Evolutionary conservation across 2,113 vertebrate genomes (phyloP).

Genomic region (Agapornis roseicollis): DNA sequence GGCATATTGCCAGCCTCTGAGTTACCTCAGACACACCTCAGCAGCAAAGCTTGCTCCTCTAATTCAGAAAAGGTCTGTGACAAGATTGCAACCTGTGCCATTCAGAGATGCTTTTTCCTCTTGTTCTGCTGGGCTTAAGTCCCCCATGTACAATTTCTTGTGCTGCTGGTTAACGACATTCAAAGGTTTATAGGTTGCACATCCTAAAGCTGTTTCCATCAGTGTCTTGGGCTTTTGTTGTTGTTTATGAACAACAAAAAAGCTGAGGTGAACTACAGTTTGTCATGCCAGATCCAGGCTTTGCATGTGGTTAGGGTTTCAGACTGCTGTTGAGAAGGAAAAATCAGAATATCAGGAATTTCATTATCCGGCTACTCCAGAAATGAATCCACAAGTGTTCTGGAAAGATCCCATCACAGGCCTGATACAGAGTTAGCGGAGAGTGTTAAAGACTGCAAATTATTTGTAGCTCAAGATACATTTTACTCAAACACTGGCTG

Average conservation of each 20-base stretch:
- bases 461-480: neutral
- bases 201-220: neutral
- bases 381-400: neutral
- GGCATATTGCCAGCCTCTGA: accelerated
- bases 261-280: neutral
- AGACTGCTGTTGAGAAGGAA: neutral
- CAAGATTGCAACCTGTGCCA: neutral
- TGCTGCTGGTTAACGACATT: neutral
- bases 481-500: neutral
- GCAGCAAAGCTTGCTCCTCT: neutral
- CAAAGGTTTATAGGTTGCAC: neutral
- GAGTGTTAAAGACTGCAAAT: neutral
- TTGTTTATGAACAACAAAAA: neutral
- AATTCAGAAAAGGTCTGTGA: neutral
- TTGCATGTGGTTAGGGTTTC: neutral
- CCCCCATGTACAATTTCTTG: accelerated
- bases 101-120: neutral
- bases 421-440: neutral
- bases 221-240: neutral
- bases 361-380: neutral
- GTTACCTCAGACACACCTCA: neutral
- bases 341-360: neutral
- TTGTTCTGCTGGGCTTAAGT: neutral
- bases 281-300: neutral
- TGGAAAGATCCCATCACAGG: neutral